Conservation (phyloP, 1,140 invertebrate species). For the Drosophila rufa region DNA sequence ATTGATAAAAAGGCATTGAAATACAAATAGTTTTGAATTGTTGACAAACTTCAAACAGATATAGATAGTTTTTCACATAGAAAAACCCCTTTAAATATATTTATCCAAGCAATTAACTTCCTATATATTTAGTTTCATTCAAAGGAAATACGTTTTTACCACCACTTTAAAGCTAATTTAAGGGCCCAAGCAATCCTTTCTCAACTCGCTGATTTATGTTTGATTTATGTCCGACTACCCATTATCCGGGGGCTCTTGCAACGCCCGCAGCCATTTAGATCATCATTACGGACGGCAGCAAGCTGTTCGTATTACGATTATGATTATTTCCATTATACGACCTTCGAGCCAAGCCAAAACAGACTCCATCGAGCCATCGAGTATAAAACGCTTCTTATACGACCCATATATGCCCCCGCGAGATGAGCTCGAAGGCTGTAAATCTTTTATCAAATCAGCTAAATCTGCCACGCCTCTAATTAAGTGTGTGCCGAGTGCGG, state of each 20-base stretch:
- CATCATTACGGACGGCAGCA: not conserved
- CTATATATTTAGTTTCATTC: not conserved
- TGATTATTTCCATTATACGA: constrained; percentile 42
- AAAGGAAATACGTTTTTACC: not conserved
- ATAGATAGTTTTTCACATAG: not conserved
- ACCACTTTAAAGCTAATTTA: not conserved
- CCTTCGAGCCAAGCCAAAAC: constrained; percentile 3
- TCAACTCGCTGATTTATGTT: not conserved
- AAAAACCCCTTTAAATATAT: not conserved
- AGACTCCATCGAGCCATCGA: constrained; percentile 12
- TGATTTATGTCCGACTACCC: not conserved
- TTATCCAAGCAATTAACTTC: not conserved
- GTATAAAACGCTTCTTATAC: constrained; percentile 29
- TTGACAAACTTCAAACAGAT: not conserved
- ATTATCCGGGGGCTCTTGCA: not conserved
- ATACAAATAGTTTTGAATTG: too few relatives aligned
- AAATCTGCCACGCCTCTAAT: constrained; percentile 38
- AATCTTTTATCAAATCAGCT: constrained; percentile 45
- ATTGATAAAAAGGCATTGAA: not conserved
- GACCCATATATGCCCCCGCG: constrained; percentile 17
- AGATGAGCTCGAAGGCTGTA: constrained; percentile 26
- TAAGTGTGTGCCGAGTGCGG: constrained; percentile 8
- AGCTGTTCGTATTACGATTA: constrained; percentile 39
- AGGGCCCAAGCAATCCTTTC: not conserved
- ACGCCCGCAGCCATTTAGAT: not conserved